Percentiles rank a stretch among this genome's conserved stretches.
These are phyloP conservation scores for Nannoperca australis DNA, from an alignment of 2,797 vertebrate genomes.

Conservation along the genomic window DNA sequence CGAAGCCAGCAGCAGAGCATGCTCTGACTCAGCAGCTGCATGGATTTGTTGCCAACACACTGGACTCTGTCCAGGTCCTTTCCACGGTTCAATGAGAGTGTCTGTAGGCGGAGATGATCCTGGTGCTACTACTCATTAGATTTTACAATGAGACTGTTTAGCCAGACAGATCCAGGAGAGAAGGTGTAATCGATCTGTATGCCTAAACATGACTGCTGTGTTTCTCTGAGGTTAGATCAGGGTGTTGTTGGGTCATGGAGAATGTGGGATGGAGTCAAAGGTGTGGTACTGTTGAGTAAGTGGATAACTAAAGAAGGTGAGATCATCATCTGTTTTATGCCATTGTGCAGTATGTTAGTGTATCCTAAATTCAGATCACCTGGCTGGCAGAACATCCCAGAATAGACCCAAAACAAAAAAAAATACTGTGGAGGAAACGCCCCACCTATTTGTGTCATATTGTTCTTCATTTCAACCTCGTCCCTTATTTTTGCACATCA, in stretches of 20 bases:
- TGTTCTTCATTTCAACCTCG: background rate
- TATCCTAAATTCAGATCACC: conserved; percentile 1
- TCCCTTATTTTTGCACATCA: background rate
- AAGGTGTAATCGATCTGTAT: conserved; percentile 4
- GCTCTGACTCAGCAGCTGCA: conserved; percentile 73
- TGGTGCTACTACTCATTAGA: conserved; percentile 53
- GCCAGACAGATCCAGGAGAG: conserved; percentile 24
- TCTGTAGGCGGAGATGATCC: conserved; percentile 41
- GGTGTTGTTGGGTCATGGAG: conserved; percentile 11
- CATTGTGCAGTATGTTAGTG: background rate
- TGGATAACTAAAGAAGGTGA: background rate
- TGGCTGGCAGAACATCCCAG: background rate
- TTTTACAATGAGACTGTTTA: conserved; percentile 27
- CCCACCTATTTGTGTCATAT: background rate
- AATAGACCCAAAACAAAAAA: no score
- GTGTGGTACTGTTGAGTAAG: conserved; percentile 10
- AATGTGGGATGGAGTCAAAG: conserved; percentile 7
- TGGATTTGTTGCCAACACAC: conserved; percentile 53
- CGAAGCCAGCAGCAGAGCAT: conserved; percentile 33
- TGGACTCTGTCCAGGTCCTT: conserved; percentile 53
- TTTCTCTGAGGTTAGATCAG: conserved; percentile 3
- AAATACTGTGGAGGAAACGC: background rate
- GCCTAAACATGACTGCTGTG: background rate
- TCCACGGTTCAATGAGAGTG: conserved; percentile 44
- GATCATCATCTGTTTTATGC: background rate